Percentiles rank a stretch among this genome's conserved stretches.
Evolutionary conservation across 2,797 vertebrate genomes (phyloP).

Genomic region (Cirrhinus mrigala): DNA sequence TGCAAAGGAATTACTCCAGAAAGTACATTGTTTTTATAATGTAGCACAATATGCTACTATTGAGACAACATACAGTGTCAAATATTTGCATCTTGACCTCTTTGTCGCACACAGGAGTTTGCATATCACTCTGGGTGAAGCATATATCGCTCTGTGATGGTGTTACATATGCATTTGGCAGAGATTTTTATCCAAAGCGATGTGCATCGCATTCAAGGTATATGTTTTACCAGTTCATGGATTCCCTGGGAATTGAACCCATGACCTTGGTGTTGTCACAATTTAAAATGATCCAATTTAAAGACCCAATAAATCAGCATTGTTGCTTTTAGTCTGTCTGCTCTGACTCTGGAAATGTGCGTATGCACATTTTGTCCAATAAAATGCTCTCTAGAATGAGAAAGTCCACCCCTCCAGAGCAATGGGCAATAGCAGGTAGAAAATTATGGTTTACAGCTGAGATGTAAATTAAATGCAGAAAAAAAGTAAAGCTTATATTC

Average conservation of each 20-base stretch:
- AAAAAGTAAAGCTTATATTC: not conserved
- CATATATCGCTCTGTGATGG: not conserved
- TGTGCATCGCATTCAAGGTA: not conserved
- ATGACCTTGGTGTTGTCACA: not conserved
- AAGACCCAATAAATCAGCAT: not conserved
- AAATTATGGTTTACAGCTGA: not conserved
- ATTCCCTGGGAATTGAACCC: not conserved
- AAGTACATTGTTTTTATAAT: not conserved
- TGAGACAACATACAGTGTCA: not conserved
- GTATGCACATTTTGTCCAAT: not conserved
- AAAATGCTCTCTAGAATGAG: not conserved
- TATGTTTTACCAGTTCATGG: not conserved
- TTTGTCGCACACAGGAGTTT: not conserved
- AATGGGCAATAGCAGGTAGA: not conserved
- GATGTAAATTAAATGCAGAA: not conserved
- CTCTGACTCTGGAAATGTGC: not conserved
- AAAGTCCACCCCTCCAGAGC: too few species aligned
- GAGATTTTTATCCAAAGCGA: not conserved
- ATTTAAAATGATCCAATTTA: not conserved
- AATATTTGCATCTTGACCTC: not conserved
- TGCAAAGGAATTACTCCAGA: not conserved
- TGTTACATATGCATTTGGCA: not conserved
- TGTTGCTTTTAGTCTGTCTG: not conserved
- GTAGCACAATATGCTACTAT: not conserved
- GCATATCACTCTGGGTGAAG: not conserved